Conservation (phyloP, 1,140 invertebrate species). For the Drosophila athabasca region DNA sequence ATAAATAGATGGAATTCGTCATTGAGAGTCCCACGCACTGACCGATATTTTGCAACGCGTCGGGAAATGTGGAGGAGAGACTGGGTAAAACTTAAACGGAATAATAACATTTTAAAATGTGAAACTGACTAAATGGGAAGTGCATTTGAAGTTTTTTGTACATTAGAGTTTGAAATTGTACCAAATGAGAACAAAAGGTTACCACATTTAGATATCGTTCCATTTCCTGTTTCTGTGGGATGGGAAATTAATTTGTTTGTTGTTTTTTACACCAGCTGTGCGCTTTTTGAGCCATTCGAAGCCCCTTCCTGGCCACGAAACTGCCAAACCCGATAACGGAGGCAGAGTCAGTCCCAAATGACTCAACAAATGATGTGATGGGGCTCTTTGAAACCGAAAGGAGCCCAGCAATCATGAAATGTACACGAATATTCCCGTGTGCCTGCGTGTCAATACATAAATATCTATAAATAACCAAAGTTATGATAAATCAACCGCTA, state of each 20-base stretch:
- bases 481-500: slow-evolving; percentile 70
- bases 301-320: no score
- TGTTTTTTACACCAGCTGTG: no score
- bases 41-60: slow-evolving; percentile 49
- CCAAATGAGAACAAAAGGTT: no score
- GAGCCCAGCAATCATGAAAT: slow-evolving; percentile 23
- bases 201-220: no score
- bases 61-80: background rate
- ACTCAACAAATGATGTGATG: slow-evolving; percentile 27
- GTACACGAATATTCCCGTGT: slow-evolving; percentile 27
- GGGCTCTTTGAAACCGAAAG: slow-evolving; percentile 2
- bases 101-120: no score
- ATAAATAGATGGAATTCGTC: slow-evolving; percentile 70
- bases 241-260: no score
- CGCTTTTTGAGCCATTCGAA: no score
- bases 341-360: slow-evolving; percentile 7
- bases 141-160: no score
- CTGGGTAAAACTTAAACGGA: no score
- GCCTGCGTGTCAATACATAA: slow-evolving; percentile 28
- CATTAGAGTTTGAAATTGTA: no score
- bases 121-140: no score
- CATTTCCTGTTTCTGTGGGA: no score
- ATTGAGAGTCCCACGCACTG: slow-evolving; percentile 40
- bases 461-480: slow-evolving; percentile 59
- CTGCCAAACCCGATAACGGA: background rate